Evolutionary conservation across 2,888 invertebrate genomes (phyloP).

Genomic region (Mimumesa dahlbomi): DNA sequence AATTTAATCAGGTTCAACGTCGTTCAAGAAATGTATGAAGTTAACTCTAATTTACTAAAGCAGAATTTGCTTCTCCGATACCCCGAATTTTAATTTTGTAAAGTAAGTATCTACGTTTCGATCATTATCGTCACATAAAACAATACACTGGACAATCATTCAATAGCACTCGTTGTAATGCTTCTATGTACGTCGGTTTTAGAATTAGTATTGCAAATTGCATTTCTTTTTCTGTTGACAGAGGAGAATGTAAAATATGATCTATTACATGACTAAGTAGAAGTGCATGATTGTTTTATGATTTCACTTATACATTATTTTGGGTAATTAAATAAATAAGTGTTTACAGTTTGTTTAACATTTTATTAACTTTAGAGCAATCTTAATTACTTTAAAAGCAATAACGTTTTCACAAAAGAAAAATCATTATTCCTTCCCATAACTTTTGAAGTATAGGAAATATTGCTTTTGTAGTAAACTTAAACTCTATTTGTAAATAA

Average conservation of each 20-base stretch:
- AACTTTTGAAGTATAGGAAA: too few relatives aligned
- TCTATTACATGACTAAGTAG: neutral
- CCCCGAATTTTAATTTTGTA: constrained; percentile 6
- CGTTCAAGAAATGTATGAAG: constrained; percentile 32
- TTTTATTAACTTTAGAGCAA: neutral
- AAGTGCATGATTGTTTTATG: neutral
- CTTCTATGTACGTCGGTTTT: neutral
- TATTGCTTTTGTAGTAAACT: too few relatives aligned
- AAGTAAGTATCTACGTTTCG: constrained; percentile 34
- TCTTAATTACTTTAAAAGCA: neutral
- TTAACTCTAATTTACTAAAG: constrained; percentile 11
- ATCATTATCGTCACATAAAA: neutral
- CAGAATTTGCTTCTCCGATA: constrained; percentile 19
- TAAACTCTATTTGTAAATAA: too few relatives aligned
- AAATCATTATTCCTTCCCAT: too few relatives aligned
- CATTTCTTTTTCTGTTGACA: neutral
- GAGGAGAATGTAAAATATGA: neutral
- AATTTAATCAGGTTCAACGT: constrained; percentile 1
- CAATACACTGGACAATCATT: constrained; percentile 1
- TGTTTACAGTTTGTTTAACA: neutral
- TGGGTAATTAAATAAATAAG: neutral
- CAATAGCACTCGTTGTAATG: too few relatives aligned
- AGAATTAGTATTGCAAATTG: constrained; percentile 3
- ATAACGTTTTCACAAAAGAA: neutral
- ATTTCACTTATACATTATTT: constrained; percentile 1